These are phyloP conservation scores for Dryobotodes eremita DNA, from an alignment of 2,888 invertebrate species.

Conservation along the genomic window DNA sequence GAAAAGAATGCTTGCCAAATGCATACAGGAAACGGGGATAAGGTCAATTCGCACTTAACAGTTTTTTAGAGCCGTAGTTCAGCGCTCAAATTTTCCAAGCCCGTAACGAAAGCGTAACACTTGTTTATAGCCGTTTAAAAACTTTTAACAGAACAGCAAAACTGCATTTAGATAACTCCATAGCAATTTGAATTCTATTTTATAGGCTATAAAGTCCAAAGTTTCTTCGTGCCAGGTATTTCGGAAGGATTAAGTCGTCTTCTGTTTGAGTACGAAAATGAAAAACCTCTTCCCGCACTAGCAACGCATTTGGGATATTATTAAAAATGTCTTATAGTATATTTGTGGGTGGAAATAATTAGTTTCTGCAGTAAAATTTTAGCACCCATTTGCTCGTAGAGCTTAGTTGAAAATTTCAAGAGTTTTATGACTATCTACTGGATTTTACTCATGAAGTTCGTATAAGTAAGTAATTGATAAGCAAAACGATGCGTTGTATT, in stretches of 20 bases:
- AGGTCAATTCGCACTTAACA: constrained; percentile 54
- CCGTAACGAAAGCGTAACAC: constrained; percentile 72
- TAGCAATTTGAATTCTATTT: constrained; percentile 27
- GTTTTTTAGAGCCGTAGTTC: constrained; percentile 55
- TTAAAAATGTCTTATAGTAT: constrained; percentile 51
- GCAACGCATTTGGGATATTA: constrained; percentile 55
- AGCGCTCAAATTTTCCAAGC: constrained; percentile 64
- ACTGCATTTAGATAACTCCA: constrained; percentile 55
- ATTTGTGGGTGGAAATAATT: constrained; percentile 47
- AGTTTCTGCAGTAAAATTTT: constrained; percentile 40
- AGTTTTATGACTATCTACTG: constrained; percentile 7
- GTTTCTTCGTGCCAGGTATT: neutral
- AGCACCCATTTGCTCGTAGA: constrained; percentile 24
- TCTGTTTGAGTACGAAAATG: constrained; percentile 63
- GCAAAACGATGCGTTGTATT: neutral
- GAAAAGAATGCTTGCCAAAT: constrained; percentile 50
- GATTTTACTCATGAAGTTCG: neutral
- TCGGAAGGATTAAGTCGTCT: constrained; percentile 62
- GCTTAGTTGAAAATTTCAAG: constrained; percentile 12
- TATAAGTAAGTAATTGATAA: neutral
- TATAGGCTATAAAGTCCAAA: neutral
- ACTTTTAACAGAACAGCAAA: constrained; percentile 67
- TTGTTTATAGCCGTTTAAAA: constrained; percentile 73
- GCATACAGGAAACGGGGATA: constrained; percentile 32
- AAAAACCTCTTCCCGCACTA: constrained; percentile 58